Percentiles rank a stretch among this genome's conserved stretches.
phyloP scores from a whole-genome alignment of 2,888 invertebrate genomes.

The Phalera bucephala region DNA sequence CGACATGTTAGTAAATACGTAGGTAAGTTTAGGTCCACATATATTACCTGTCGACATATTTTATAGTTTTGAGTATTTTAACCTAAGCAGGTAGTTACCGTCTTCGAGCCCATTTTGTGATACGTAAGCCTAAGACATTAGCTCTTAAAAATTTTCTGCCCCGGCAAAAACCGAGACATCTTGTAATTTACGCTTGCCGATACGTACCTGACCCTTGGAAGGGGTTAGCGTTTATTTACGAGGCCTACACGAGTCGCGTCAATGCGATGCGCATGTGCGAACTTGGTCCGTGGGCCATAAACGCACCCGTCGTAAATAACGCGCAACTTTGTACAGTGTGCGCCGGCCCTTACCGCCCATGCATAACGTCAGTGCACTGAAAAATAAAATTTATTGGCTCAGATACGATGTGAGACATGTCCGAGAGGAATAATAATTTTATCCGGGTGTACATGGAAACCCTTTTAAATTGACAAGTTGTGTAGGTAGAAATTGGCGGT shows the following conservation, averaged over 20 bases:
- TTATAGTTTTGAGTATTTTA: background rate
- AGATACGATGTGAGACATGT: conserved; percentile 23
- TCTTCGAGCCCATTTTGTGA: no score
- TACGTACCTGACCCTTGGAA: conserved; percentile 56
- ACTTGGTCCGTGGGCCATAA: conserved; percentile 65
- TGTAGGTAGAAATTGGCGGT: conserved; percentile 3
- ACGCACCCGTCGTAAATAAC: conserved; percentile 67
- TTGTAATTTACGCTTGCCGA: conserved; percentile 26
- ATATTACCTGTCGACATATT: no score
- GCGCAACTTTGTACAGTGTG: conserved; percentile 67
- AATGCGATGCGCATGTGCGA: conserved; percentile 66
- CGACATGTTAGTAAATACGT: no score
- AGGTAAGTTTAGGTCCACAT: no score
- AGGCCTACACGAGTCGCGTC: conserved; percentile 44
- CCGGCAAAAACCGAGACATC: background rate
- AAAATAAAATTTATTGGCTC: conserved; percentile 46
- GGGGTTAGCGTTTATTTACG: conserved; percentile 69
- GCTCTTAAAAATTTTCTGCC: no score
- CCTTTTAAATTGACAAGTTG: conserved; percentile 35
- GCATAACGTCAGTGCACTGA: conserved; percentile 35
- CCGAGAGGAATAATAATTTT: conserved; percentile 31
- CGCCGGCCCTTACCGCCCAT: conserved; percentile 37
- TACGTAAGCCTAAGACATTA: no score
- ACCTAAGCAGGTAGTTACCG: no score
- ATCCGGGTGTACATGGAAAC: conserved; percentile 33